Percentiles rank a stretch among this genome's conserved stretches.
Conservation (phyloP, 2,797 vertebrate genomes). For the Monodelphis domestica region DNA sequence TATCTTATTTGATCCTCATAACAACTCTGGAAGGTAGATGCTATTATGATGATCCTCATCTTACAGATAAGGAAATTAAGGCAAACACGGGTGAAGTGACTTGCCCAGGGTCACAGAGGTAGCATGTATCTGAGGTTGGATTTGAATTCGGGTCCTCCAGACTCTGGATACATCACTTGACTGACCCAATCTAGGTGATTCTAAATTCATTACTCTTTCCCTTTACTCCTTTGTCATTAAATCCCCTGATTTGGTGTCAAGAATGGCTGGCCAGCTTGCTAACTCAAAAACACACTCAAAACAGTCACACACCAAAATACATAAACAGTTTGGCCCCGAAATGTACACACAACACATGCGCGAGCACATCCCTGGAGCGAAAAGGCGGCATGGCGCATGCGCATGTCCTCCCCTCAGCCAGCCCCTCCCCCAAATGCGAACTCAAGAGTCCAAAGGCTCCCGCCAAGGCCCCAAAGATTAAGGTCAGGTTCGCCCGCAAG, state of each 20-base stretch:
- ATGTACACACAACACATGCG: background rate
- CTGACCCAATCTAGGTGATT: background rate
- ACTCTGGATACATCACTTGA: background rate
- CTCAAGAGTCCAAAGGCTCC: background rate
- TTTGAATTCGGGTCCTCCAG: background rate
- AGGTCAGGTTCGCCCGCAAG: background rate
- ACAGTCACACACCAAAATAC: background rate
- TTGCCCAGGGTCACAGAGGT: background rate
- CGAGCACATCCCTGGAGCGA: background rate
- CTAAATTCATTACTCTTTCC: background rate
- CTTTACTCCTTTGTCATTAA: background rate
- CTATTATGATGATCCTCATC: background rate
- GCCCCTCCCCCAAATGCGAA: background rate
- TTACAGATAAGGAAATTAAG: background rate
- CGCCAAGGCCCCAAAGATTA: background rate
- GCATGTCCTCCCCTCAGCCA: background rate
- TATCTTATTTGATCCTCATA: too few relatives aligned
- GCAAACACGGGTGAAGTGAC: background rate
- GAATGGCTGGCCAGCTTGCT: background rate
- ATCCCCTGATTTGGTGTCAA: background rate
- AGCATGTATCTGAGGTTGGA: background rate
- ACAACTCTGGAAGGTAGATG: background rate
- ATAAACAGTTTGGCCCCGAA: background rate
- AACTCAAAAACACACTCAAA: background rate
- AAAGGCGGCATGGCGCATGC: background rate